These are phyloP conservation scores for Ganaspis brasiliensis DNA, from an alignment of 2,888 invertebrate genomes.

Conservation along the genomic window DNA sequence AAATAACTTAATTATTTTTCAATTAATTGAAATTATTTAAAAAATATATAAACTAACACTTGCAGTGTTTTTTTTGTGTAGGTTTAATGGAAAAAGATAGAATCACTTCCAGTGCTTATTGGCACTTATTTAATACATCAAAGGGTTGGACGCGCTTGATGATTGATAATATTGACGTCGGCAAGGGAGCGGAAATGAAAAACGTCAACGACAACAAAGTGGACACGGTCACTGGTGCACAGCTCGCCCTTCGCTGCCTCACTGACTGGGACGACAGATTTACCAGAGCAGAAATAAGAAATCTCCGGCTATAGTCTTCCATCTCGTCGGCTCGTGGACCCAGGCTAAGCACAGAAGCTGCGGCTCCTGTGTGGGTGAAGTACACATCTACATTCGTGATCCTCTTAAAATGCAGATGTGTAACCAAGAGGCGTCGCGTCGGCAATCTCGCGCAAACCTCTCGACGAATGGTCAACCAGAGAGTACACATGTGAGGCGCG, in stretches of 20 bases:
- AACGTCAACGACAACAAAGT: conserved; percentile 64
- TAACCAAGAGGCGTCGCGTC: conserved; percentile 51
- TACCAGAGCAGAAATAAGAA: conserved; percentile 80
- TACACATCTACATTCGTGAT: neutral
- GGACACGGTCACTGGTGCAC: conserved; percentile 76
- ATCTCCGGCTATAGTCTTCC: conserved; percentile 69
- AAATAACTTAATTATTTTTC: too few relatives aligned
- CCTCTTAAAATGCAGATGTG: conserved; percentile 40
- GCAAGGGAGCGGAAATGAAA: conserved; percentile 36
- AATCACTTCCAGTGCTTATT: neutral
- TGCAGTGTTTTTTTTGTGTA: too few relatives aligned
- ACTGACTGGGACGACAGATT: conserved; percentile 80
- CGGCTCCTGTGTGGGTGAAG: conserved; percentile 17
- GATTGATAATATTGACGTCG: conserved; percentile 1
- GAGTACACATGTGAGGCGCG: conserved; percentile 51
- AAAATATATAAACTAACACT: too few relatives aligned
- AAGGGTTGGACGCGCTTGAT: conserved; percentile 12
- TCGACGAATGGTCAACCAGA: conserved; percentile 58
- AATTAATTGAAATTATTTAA: too few relatives aligned
- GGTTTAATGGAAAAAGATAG: neutral
- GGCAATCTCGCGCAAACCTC: conserved; percentile 29
- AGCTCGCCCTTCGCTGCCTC: conserved; percentile 77
- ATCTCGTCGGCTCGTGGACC: conserved; percentile 48
- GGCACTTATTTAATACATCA: neutral
- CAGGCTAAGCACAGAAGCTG: conserved; percentile 21